phyloP scores from a whole-genome alignment of 2,888 invertebrate genomes.

The Meteorus cinctellus region DNA sequence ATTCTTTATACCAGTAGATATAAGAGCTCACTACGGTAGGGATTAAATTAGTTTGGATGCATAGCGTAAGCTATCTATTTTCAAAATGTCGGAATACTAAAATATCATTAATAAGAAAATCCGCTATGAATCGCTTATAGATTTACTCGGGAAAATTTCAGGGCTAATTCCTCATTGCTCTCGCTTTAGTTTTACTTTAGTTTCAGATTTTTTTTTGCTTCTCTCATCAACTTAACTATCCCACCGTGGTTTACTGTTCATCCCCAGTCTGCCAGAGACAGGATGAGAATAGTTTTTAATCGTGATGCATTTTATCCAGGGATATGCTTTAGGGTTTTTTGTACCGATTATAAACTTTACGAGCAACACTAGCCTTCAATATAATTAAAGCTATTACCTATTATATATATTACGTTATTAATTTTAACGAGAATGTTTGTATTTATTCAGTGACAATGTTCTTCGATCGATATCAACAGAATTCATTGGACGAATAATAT shows the following conservation, averaged over 20 bases:
- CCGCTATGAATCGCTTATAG: neutral
- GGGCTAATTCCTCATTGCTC: neutral
- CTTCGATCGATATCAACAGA: neutral
- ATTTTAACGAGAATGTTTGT: conserved; percentile 6
- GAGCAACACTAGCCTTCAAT: conserved; percentile 8
- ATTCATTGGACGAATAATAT: too few relatives aligned
- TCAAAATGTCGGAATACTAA: neutral
- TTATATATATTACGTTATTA: conserved; percentile 6
- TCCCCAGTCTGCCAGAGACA: neutral
- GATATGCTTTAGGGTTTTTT: neutral
- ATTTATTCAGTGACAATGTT: neutral
- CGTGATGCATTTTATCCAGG: conserved; percentile 2
- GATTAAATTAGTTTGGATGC: neutral
- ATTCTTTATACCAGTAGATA: neutral
- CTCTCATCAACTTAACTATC: conserved; percentile 15
- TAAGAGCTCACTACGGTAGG: neutral
- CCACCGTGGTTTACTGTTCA: conserved; percentile 10
- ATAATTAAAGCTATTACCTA: neutral
- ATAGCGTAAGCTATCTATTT: neutral
- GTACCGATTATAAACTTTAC: conserved; percentile 8
- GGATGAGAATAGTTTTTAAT: conserved; percentile 21
- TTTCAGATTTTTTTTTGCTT: neutral
- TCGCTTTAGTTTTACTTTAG: neutral
- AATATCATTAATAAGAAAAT: neutral
- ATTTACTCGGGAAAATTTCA: neutral